These are phyloP conservation scores for Archivesica marissinica DNA, from an alignment of 1,140 invertebrate genomes.

Conservation along the genomic window DNA sequence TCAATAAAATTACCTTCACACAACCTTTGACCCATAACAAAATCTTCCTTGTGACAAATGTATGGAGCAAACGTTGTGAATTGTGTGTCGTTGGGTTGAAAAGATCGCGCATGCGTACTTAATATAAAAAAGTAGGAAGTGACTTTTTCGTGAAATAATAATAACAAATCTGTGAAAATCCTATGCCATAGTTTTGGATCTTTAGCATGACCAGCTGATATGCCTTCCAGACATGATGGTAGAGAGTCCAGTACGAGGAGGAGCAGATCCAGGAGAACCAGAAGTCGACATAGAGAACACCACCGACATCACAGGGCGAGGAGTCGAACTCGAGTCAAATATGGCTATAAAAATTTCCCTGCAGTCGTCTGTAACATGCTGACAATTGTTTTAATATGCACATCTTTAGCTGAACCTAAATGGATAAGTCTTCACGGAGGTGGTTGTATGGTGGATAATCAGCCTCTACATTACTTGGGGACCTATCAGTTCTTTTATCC, in stretches of 20 bases:
- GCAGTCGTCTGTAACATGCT: constrained; percentile 81
- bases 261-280: constrained; percentile 68
- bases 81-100: no score
- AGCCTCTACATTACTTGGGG: constrained; percentile 72
- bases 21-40: no score
- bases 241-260: constrained; percentile 66
- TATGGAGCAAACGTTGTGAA: no score
- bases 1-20: no score
- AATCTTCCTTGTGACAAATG: no score
- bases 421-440: constrained; percentile 76
- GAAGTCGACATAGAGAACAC: constrained; percentile 68
- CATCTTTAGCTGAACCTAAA: constrained; percentile 79
- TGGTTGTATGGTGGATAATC: constrained; percentile 65
- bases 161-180: neutral
- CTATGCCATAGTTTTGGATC: neutral
- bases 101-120: neutral
- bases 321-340: constrained; percentile 67
- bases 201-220: no score
- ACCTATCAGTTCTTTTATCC: constrained; percentile 79
- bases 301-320: constrained; percentile 62
- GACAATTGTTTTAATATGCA: constrained; percentile 79
- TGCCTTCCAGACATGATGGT: constrained; percentile 41
- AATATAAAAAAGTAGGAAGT: neutral
- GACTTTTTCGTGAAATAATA: neutral
- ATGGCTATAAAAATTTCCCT: constrained; percentile 78